These are phyloP conservation scores for Myrmecophaga tridactyla DNA, from an alignment of 2,113 vertebrate genomes.

Conservation along the genomic window DNA sequence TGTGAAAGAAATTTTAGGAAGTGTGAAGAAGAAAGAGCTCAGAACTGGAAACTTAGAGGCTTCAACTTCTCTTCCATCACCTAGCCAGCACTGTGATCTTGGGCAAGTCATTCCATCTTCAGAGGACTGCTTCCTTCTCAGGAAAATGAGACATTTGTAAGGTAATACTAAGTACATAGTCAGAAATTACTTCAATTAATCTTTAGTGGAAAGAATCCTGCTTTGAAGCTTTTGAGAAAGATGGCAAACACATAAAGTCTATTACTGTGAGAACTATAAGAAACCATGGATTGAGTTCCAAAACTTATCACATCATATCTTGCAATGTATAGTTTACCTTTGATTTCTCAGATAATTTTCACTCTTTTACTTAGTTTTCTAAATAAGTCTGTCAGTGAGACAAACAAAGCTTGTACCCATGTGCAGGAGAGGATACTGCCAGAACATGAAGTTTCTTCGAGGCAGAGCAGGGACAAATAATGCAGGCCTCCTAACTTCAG, in stretches of 20 bases:
- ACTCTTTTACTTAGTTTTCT: neutral
- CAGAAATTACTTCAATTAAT: neutral
- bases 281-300: neutral
- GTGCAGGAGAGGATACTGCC: neutral
- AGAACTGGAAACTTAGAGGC: neutral
- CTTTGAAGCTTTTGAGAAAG: neutral
- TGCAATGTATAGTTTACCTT: neutral
- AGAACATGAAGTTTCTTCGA: neutral
- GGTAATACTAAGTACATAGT: neutral
- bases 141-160: neutral
- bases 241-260: neutral
- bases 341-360: neutral
- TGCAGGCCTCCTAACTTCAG: neutral
- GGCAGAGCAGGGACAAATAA: neutral
- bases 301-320: neutral
- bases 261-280: neutral
- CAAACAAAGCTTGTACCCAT: neutral
- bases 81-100: neutral
- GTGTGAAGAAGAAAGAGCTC: neutral
- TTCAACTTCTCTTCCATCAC: neutral
- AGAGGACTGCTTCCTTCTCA: neutral
- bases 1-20: neutral
- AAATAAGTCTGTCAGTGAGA: neutral
- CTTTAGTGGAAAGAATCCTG: neutral
- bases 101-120: neutral